Conservation (phyloP, 1,140 invertebrate species). For the Euwallacea fornicatus region DNA sequence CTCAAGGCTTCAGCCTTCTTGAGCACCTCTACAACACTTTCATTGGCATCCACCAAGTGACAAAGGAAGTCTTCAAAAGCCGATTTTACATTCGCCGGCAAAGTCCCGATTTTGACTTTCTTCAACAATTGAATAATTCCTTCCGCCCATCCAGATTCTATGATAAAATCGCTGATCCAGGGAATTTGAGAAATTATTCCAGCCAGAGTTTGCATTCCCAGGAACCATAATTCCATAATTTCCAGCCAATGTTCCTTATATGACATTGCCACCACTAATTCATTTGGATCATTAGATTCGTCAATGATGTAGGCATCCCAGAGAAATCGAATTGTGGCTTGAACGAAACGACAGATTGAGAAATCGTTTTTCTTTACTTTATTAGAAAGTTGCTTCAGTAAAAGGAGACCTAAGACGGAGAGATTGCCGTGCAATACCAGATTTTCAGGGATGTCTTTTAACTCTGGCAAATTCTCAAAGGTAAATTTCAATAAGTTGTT, state of each 20-base stretch:
- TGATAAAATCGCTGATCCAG: constrained; percentile 87
- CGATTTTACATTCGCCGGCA: constrained; percentile 81
- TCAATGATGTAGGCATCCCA: constrained; percentile 92
- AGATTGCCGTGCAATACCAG: constrained; percentile 83
- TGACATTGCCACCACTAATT: constrained; percentile 77
- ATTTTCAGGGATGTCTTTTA: constrained; percentile 81
- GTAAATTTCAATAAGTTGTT: constrained; percentile 82
- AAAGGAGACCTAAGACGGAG: constrained; percentile 76
- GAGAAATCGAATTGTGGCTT: constrained; percentile 82
- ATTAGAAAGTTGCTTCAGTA: constrained; percentile 81
- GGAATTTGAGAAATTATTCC: constrained; percentile 76
- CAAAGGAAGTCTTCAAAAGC: constrained; percentile 89
- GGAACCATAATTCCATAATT: constrained; percentile 88
- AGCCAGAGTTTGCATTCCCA: constrained; percentile 90
- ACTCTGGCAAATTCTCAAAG: constrained; percentile 81
- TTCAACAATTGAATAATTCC: constrained; percentile 79
- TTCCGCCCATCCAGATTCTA: constrained; percentile 90
- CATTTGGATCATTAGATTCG: constrained; percentile 78
- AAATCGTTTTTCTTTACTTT: constrained; percentile 84
- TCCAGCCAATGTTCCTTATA: constrained; percentile 89
- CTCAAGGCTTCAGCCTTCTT: constrained; percentile 81
- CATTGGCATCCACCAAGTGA: constrained; percentile 79
- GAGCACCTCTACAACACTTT: constrained; percentile 71
- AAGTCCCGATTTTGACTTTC: constrained; percentile 77
- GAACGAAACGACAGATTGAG: constrained; percentile 83